Evolutionary conservation across 2,888 invertebrate genomes (phyloP).

Genomic region (Morinoia aosen): DNA sequence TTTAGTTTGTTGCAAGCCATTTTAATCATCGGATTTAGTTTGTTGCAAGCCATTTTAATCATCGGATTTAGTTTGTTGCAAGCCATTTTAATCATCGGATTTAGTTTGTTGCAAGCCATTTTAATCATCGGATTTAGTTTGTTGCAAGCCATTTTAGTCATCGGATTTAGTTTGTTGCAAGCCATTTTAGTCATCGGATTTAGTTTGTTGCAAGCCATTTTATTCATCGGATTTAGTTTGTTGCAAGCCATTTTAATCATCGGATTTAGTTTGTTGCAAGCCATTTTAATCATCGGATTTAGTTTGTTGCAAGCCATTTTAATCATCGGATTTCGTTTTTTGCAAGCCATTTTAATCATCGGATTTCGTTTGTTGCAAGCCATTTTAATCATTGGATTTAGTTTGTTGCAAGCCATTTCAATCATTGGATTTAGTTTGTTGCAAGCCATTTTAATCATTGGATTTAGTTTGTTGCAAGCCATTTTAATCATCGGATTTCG

Average conservation of each 20-base stretch:
- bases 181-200: slow-evolving; percentile 78
- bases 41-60: slow-evolving; percentile 73
- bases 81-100: no score
- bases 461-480: no score
- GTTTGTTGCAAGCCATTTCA: no score
- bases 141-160: no score
- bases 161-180: background rate
- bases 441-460: slow-evolving; percentile 75
- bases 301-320: slow-evolving; percentile 66
- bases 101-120: background rate
- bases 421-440: background rate
- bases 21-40: no score
- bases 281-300: no score
- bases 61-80: slow-evolving; percentile 86
- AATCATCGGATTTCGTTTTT: slow-evolving; percentile 82
- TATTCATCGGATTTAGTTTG: background rate
- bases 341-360: no score
- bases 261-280: no score
- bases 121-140: slow-evolving; percentile 84
- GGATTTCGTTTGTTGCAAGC: background rate
- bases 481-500: no score
- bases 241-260: slow-evolving; percentile 75
- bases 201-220: no score
- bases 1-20: no score
- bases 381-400: slow-evolving; percentile 80